Conservation (phyloP, 2,888 invertebrate genomes). For the Cremastobaeus sp. region DNA sequence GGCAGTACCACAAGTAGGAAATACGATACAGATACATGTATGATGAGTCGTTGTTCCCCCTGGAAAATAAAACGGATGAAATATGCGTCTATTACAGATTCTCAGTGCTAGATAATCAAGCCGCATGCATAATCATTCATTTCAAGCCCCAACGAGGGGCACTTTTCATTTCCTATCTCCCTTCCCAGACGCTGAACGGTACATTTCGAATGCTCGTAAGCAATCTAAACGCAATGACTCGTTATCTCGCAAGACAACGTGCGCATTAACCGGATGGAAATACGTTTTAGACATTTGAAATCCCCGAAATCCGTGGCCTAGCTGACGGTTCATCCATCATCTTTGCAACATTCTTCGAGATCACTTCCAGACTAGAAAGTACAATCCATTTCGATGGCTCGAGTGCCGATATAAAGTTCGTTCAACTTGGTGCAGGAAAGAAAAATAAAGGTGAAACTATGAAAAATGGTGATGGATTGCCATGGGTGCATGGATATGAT, state of each 20-base stretch:
- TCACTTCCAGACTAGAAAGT: slow-evolving; percentile 35
- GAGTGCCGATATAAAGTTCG: slow-evolving; percentile 15
- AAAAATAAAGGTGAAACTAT: slow-evolving; percentile 4
- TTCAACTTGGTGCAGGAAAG: slow-evolving; percentile 12
- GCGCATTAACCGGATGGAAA: not conserved
- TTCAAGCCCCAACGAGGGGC: too few relatives aligned
- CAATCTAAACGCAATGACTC: too few relatives aligned
- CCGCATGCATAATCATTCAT: too few relatives aligned
- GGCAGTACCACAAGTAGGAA: slow-evolving; percentile 75
- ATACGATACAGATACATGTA: slow-evolving; percentile 71
- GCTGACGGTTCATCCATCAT: slow-evolving; percentile 25
- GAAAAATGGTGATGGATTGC: slow-evolving; percentile 6
- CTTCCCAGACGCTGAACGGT: too few relatives aligned
- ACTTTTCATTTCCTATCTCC: too few relatives aligned
- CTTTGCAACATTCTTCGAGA: slow-evolving; percentile 19
- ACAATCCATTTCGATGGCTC: slow-evolving; percentile 13
- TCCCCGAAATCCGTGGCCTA: not conserved
- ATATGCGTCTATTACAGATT: not conserved
- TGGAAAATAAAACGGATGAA: slow-evolving; percentile 51
- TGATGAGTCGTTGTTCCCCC: slow-evolving; percentile 47
- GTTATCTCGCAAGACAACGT: too few relatives aligned
- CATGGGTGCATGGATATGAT: too few relatives aligned
- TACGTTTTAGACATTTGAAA: not conserved
- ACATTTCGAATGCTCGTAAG: too few relatives aligned
- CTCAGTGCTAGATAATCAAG: not conserved